Evolutionary conservation across 2,113 vertebrate genomes (phyloP).

Genomic region (Puma concolor): DNA sequence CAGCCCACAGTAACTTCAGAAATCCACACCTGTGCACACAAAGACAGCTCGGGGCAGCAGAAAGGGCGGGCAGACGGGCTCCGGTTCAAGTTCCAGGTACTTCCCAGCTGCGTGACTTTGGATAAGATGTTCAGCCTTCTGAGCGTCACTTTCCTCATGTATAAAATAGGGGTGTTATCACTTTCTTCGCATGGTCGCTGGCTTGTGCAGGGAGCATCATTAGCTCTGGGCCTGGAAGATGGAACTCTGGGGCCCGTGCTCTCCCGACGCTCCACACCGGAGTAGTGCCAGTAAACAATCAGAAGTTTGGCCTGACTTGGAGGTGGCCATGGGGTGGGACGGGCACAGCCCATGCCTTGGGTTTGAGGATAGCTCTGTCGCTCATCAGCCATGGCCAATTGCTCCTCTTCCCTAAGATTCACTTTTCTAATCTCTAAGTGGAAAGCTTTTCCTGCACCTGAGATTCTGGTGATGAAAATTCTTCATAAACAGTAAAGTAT

Average conservation of each 20-base stretch:
- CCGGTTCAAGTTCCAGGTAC: not conserved
- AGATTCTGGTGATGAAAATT: not conserved
- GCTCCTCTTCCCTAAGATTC: not conserved
- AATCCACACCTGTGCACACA: not conserved
- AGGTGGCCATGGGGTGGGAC: not conserved
- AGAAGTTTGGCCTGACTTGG: not conserved
- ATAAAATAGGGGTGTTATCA: not conserved
- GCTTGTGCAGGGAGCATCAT: not conserved
- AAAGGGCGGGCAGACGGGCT: not conserved
- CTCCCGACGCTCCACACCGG: not conserved
- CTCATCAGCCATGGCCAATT: not conserved
- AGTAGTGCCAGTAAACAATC: not conserved
- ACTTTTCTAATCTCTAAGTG: not conserved
- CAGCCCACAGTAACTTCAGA: not conserved
- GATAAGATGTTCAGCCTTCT: not conserved
- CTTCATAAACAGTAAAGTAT: slow-evolving; percentile 5
- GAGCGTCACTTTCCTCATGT: not conserved
- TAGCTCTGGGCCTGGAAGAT: not conserved
- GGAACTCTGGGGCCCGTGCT: not conserved
- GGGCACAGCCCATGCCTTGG: not conserved
- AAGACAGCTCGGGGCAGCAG: not conserved
- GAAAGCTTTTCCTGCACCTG: not conserved
- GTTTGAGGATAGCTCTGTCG: not conserved
- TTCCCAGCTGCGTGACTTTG: not conserved
- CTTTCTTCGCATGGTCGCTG: not conserved